A percentile compares a stretch with the other conserved stretches of the same genome.
Evolutionary conservation across 2,797 vertebrate species (phyloP).

Genomic region (Betta splendens): DNA sequence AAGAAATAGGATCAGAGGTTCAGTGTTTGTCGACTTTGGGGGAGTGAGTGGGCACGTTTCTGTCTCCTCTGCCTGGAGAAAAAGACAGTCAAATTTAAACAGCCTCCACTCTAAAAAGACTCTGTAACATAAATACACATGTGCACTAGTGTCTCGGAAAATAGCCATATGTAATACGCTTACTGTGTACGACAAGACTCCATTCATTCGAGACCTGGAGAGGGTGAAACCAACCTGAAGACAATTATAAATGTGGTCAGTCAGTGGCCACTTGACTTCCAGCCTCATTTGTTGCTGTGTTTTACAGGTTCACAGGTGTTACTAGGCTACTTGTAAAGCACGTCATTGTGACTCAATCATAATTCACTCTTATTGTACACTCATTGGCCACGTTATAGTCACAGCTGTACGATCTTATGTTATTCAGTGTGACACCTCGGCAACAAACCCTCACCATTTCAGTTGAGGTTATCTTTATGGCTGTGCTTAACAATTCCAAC

Average conservation of each 20-base stretch:
- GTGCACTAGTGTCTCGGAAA: background rate
- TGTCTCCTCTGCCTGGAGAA: constrained; percentile 68
- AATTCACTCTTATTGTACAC: too few species aligned
- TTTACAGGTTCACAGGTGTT: too few species aligned
- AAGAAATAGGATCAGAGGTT: constrained; percentile 78
- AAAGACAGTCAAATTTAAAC: background rate
- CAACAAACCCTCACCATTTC: too few species aligned
- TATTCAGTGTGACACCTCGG: too few species aligned
- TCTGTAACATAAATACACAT: background rate
- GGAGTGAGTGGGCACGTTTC: constrained; percentile 65
- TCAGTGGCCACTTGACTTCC: background rate
- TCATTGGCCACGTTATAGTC: too few species aligned
- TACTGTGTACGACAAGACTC: constrained; percentile 81
- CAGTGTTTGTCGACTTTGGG: constrained; percentile 39
- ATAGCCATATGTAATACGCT: constrained; percentile 44
- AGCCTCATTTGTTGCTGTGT: too few species aligned
- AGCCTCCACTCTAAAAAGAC: background rate
- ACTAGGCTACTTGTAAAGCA: too few species aligned
- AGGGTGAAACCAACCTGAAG: constrained; percentile 86
- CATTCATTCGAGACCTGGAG: constrained; percentile 79
- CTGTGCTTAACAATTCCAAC: too few species aligned
- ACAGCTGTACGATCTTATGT: too few species aligned
- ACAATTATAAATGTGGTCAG: constrained; percentile 5
- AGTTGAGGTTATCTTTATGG: too few species aligned
- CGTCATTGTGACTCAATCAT: too few species aligned